Percentiles rank a stretch among this genome's conserved stretches.
phyloP scores from a whole-genome alignment of 2,888 invertebrate genomes.

The Danaus chrysippus region DNA sequence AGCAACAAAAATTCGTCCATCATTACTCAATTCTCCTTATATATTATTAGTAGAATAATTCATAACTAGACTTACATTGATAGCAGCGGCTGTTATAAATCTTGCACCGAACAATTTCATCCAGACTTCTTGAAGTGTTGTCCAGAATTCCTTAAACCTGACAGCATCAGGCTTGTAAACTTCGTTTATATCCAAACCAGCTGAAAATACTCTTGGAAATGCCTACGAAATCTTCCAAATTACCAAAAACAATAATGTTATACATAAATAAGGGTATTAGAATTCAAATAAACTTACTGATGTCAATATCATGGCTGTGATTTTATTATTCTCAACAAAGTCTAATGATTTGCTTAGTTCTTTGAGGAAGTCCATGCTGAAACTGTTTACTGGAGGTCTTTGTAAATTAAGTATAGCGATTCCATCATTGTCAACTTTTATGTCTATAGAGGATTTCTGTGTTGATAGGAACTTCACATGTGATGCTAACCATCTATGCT shows the following conservation, averaged over 20 bases:
- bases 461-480: slow-evolving; percentile 52
- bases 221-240: slow-evolving; percentile 59
- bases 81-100: slow-evolving; percentile 89
- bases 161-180: slow-evolving; percentile 89
- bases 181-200: slow-evolving; percentile 91
- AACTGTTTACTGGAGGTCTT: slow-evolving; percentile 88
- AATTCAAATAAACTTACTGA: slow-evolving; percentile 79
- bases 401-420: slow-evolving; percentile 87
- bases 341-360: slow-evolving; percentile 82
- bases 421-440: slow-evolving; percentile 82
- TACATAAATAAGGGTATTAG: neutral
- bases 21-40: too few species aligned
- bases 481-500: slow-evolving; percentile 42
- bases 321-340: slow-evolving; percentile 82
- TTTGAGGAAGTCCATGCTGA: slow-evolving; percentile 85
- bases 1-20: too few species aligned
- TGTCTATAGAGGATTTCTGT: slow-evolving; percentile 73
- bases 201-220: slow-evolving; percentile 86
- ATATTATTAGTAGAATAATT: neutral
- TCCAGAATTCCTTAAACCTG: slow-evolving; percentile 86
- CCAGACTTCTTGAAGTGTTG: slow-evolving; percentile 88
- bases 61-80: slow-evolving; percentile 81
- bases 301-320: slow-evolving; percentile 87
- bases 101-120: slow-evolving; percentile 85
- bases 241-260: neutral